Conservation (phyloP, 2,888 invertebrate genomes). For the Sarcophaga caerulescens region DNA sequence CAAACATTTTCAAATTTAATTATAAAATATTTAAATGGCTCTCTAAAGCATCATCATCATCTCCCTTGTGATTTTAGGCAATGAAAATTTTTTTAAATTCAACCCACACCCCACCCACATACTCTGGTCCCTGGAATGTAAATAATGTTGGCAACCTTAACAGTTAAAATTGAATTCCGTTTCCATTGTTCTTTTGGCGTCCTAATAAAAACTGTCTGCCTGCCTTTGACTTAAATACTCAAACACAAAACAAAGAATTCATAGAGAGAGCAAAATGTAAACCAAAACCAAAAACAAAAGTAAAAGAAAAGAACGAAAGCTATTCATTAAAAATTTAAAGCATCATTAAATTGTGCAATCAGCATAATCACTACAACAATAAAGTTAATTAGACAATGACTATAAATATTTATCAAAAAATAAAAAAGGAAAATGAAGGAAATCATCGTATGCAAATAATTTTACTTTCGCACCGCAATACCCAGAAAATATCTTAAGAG, state of each 20-base stretch:
- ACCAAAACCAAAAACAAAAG: conserved; percentile 5
- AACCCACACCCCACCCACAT: too few relatives aligned
- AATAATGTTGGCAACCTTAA: neutral
- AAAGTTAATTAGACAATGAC: conserved; percentile 25
- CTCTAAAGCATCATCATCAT: too few relatives aligned
- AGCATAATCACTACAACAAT: conserved; percentile 37
- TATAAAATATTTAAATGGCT: too few relatives aligned
- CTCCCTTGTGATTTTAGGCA: too few relatives aligned
- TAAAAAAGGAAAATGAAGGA: neutral
- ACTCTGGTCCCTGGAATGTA: too few relatives aligned
- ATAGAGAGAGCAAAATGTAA: neutral
- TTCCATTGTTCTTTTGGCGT: neutral
- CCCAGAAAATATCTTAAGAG: too few relatives aligned
- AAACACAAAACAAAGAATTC: conserved; percentile 4
- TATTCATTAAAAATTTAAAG: conserved; percentile 52
- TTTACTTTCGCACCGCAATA: too few relatives aligned
- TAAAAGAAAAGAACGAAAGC: conserved; percentile 13
- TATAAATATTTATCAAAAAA: neutral
- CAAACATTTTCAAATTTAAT: too few relatives aligned
- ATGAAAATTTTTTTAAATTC: too few relatives aligned
- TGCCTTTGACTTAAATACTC: neutral
- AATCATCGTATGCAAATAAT: too few relatives aligned
- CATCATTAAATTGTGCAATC: conserved; percentile 52
- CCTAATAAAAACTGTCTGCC: neutral
- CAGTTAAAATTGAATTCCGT: conserved; percentile 11